These are phyloP conservation scores for Zootoca vivipara DNA, from an alignment of 2,113 vertebrate species.

Conservation along the genomic window DNA sequence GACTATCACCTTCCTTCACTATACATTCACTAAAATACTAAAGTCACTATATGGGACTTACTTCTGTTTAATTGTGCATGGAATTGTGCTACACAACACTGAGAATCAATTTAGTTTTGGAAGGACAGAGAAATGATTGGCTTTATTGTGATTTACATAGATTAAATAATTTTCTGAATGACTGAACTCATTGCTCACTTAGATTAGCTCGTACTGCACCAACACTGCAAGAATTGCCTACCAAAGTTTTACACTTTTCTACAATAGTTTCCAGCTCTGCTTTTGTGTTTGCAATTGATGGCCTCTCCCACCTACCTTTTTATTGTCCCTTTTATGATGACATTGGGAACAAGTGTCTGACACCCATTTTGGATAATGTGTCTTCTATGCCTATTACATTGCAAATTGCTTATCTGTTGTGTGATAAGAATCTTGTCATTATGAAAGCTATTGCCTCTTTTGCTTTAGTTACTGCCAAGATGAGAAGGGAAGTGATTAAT, in stretches of 20 bases:
- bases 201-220: neutral
- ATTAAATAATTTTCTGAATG: neutral
- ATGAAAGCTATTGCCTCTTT: neutral
- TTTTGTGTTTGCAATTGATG: neutral
- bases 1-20: neutral
- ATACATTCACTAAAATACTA: neutral
- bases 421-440: neutral
- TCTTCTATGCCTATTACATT: neutral
- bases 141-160: neutral
- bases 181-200: neutral
- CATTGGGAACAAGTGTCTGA: neutral
- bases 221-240: neutral
- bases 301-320: neutral
- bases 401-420: neutral
- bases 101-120: neutral
- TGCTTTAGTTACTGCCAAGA: neutral
- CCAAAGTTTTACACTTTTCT: neutral
- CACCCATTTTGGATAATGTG: neutral
- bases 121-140: neutral
- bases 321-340: neutral
- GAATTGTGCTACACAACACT: neutral
- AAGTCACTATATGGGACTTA: neutral
- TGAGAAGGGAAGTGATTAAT: conserved; percentile 4
- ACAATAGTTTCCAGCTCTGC: neutral
- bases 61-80: neutral